Evolutionary conservation across 2,797 vertebrate species (phyloP).

Genomic region (Gadopsis marmoratus): DNA sequence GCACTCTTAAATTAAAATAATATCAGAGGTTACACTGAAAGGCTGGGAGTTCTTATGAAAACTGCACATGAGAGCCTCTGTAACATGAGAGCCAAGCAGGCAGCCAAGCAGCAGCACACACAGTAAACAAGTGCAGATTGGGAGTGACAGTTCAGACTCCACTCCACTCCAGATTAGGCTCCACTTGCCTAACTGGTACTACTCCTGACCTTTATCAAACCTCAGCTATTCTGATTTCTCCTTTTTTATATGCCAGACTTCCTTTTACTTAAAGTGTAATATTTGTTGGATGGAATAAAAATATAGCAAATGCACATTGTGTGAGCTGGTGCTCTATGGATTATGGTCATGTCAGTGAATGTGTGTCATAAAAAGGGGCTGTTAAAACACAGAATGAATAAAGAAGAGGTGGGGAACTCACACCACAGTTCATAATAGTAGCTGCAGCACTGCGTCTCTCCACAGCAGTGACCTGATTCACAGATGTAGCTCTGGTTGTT

Average conservation of each 20-base stretch:
- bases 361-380: not conserved
- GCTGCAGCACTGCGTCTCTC: slow-evolving; percentile 95
- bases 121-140: slow-evolving; percentile 31
- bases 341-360: not conserved
- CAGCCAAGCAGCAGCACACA: slow-evolving; percentile 5
- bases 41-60: slow-evolving; percentile 15
- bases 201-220: not conserved
- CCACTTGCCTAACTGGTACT: not conserved
- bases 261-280: not conserved
- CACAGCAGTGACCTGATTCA: slow-evolving; percentile 95
- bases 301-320: not conserved
- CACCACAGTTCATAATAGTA: slow-evolving; percentile 98
- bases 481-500: slow-evolving; percentile 96
- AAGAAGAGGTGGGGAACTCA: slow-evolving; percentile 77
- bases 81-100: slow-evolving; percentile 24
- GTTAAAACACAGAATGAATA: not conserved
- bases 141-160: not conserved
- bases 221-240: too few species aligned
- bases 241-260: too few species aligned
- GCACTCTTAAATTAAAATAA: not conserved
- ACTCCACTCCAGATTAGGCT: not conserved
- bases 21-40: not conserved
- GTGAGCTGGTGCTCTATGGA: not conserved
- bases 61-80: slow-evolving; percentile 3
- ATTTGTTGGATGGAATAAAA: not conserved